Evolutionary conservation across 2,888 invertebrate species (phyloP).

Genomic region (Halictus quadricinctus): DNA sequence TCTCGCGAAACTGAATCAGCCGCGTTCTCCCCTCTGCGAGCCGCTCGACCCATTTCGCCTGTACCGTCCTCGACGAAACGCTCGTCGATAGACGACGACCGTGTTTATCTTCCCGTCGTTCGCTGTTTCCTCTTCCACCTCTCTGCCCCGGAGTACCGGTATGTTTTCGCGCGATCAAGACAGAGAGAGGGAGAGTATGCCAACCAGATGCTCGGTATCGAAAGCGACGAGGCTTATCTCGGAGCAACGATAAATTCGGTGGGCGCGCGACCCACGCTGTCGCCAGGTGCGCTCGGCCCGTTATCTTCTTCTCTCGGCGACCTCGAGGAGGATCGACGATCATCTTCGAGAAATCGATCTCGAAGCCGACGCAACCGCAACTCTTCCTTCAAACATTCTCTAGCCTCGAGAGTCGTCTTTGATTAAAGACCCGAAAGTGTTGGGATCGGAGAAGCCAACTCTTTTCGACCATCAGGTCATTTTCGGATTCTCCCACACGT

Average conservation of each 20-base stretch:
- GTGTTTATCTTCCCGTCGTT: slow-evolving; percentile 9
- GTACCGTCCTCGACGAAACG: background rate
- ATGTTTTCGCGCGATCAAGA: background rate
- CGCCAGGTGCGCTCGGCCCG: slow-evolving; percentile 31
- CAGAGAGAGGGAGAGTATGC: background rate
- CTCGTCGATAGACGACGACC: background rate
- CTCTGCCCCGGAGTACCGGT: background rate
- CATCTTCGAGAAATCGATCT: background rate
- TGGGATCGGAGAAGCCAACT: too few species aligned
- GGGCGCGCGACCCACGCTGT: slow-evolving; percentile 18
- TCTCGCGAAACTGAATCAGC: background rate
- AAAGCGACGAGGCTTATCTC: slow-evolving; percentile 34
- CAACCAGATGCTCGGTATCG: slow-evolving; percentile 40
- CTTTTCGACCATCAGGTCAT: too few species aligned
- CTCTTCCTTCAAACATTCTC: background rate
- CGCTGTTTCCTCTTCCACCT: background rate
- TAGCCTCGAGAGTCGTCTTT: background rate
- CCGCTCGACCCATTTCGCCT: background rate
- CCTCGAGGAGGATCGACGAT: background rate
- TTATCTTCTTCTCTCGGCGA: slow-evolving; percentile 26
- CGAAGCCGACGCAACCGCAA: background rate
- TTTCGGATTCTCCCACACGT: background rate
- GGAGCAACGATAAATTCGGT: slow-evolving; percentile 26
- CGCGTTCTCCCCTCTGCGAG: background rate
- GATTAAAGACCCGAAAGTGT: background rate